These are phyloP conservation scores for Recurvirostra avosetta DNA, from an alignment of 2,113 vertebrate species.

Conservation along the genomic window DNA sequence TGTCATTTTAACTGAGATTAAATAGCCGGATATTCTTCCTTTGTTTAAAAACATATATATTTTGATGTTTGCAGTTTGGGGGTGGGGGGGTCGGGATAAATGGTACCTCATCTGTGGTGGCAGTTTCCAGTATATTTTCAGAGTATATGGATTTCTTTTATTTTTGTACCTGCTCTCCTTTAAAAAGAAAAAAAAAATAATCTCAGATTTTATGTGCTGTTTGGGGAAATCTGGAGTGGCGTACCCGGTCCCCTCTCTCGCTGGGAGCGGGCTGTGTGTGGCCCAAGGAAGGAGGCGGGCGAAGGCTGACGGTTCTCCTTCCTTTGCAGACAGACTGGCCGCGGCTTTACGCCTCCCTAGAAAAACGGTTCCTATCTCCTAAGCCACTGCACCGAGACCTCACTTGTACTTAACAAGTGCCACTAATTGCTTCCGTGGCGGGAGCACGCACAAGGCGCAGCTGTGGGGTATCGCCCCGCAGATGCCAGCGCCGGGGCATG, in stretches of 20 bases:
- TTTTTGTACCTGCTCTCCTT: slow-evolving; percentile 73
- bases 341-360: background rate
- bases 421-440: background rate
- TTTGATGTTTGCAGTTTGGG: slow-evolving; percentile 67
- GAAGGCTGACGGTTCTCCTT: slow-evolving; percentile 5
- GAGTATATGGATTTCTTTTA: slow-evolving; percentile 73
- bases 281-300: background rate
- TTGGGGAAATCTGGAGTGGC: slow-evolving; percentile 31
- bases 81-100: slow-evolving; percentile 44
- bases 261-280: background rate
- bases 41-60: slow-evolving; percentile 71
- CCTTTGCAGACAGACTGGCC: background rate
- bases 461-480: background rate
- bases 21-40: slow-evolving; percentile 70
- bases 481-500: background rate
- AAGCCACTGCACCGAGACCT: slow-evolving; percentile 1
- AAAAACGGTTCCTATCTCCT: background rate
- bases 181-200: slow-evolving; percentile 20
- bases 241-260: slow-evolving; percentile 15
- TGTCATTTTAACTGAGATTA: slow-evolving; percentile 71
- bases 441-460: background rate
- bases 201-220: slow-evolving; percentile 53
- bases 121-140: slow-evolving; percentile 73
- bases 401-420: slow-evolving; percentile 36
- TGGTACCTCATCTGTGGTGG: slow-evolving; percentile 71